Conservation (phyloP, 53 echinoderm and acorn worm species). For the Hippasteria phrygiana region DNA sequence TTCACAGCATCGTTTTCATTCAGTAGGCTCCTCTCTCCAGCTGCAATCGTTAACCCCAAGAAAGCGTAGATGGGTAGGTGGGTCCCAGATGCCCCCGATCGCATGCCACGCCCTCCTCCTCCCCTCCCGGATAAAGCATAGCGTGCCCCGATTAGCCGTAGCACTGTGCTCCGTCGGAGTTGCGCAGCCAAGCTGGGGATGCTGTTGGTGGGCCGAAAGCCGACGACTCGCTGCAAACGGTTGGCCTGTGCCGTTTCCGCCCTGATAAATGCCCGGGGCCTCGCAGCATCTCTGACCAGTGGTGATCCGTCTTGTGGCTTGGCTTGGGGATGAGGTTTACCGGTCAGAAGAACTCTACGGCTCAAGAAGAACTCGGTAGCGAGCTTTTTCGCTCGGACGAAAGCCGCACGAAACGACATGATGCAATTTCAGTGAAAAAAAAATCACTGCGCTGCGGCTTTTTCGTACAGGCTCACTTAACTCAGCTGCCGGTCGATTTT, state of each 20-base stretch:
- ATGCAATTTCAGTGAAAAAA: conserved; percentile 5
- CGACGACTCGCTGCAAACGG: conserved; percentile 2
- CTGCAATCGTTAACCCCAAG: conserved; percentile 48
- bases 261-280: background rate
- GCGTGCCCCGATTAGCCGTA: conserved; percentile 36
- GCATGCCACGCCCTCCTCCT: background rate
- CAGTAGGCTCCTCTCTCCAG: conserved; percentile 15
- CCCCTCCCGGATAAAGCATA: background rate
- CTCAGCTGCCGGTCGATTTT: background rate
- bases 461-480: background rate
- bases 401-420: conserved; percentile 36
- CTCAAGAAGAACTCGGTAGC: background rate
- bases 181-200: background rate
- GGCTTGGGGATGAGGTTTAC: background rate
- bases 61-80: background rate
- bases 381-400: conserved; percentile 4
- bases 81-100: background rate
- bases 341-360: background rate
- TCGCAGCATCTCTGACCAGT: background rate
- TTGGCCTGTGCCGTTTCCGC: background rate
- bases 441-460: background rate
- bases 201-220: background rate
- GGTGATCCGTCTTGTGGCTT: background rate
- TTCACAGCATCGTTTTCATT: background rate
- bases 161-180: conserved; percentile 25